Base-by-base conservation (phyloP, 2,797 vertebrate species). In the Rachycentron canadum region DNA sequence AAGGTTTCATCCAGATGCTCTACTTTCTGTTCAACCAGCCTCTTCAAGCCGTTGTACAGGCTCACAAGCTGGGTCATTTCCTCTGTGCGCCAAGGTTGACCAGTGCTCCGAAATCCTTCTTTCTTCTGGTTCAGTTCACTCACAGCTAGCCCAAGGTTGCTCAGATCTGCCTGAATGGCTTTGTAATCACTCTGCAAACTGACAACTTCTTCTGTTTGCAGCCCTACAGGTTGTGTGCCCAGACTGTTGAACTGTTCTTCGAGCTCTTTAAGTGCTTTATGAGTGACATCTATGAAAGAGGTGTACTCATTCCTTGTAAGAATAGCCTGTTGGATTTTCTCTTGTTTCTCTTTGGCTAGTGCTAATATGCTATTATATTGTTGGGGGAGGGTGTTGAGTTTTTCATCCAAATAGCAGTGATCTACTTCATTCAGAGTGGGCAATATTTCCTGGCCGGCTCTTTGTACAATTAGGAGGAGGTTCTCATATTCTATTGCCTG, bases 111-210 rank as follows among this genome's bases (percentile, higher is more conserved):
- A 76, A 99, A 99, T 63, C 96, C 95, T 81, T 99, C 98, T 81
- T 99, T 99, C 92, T 99, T 99, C 89, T 97, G 96, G 91, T 97
- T 98, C 71, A 99, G 93, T 57, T 99, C 96, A 28, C 96, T 96
- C 69, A 99, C 94, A 1, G 97, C 97, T 11, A 95, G 87, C 66
- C 96, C 95, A 6, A 99, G 95, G 78, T 79, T 93, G 28, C 82
- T 56, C 43, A 97, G 94, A 80, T 97, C 96, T 2, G 68, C 92
- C 74, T 96, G 92, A n/a, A 99, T 95, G 40, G 91, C 85, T 89
- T 75, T 95, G 89, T 96, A 98, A 53, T 94, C 93, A 2, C 95
- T 94, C 82, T 94, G 96, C 57, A 98, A 91, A 16, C 89, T 94
- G 61, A 94, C 68, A 1, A 94, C 95, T 82, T 97, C 97, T 70